Evolutionary conservation across 2,888 invertebrate species (phyloP).

Genomic region (Drosophila meridionalis): DNA sequence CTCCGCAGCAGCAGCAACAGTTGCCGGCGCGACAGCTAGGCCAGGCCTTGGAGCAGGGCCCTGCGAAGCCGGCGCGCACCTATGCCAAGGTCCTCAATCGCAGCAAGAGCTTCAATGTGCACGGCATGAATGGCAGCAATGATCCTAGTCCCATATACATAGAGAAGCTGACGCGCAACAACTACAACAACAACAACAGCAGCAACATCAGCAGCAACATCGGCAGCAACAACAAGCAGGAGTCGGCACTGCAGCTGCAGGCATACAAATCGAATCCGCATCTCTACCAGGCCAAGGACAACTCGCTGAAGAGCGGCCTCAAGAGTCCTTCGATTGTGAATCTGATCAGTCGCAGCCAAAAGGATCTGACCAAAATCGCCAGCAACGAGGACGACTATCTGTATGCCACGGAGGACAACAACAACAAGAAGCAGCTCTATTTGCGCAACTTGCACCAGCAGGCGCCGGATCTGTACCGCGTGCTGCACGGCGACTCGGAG

Average conservation of each 20-base stretch:
- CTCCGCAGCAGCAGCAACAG: conserved; percentile 14
- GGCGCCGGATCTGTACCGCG: conserved; percentile 90
- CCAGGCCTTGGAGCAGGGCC: conserved; percentile 81
- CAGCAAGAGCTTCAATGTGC: conserved; percentile 94
- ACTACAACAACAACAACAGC: conserved; percentile 69
- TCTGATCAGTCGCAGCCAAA: conserved; percentile 93
- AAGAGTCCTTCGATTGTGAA: conserved; percentile 95
- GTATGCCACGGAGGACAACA: conserved; percentile 78
- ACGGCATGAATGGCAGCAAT: conserved; percentile 86
- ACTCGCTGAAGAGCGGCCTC: conserved; percentile 83
- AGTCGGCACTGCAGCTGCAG: conserved; percentile 31
- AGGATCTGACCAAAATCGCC: conserved; percentile 89
- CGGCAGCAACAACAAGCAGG: conserved; percentile 6
- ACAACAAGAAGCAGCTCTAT: conserved; percentile 88
- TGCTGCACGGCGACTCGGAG: conserved; percentile 88
- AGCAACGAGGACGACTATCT: conserved; percentile 70
- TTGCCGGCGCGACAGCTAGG: conserved; percentile 10
- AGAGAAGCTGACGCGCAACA: conserved; percentile 83
- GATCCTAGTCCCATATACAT: conserved; percentile 85
- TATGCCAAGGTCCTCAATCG: conserved; percentile 90
- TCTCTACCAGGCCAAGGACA: conserved; percentile 86
- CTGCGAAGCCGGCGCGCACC: conserved; percentile 92
- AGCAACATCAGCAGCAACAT: neutral
- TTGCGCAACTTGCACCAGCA: conserved; percentile 89
- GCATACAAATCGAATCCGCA: conserved; percentile 93